phyloP scores from a whole-genome alignment of 2,797 vertebrate species.

The Lindbergichthys nudifrons region DNA sequence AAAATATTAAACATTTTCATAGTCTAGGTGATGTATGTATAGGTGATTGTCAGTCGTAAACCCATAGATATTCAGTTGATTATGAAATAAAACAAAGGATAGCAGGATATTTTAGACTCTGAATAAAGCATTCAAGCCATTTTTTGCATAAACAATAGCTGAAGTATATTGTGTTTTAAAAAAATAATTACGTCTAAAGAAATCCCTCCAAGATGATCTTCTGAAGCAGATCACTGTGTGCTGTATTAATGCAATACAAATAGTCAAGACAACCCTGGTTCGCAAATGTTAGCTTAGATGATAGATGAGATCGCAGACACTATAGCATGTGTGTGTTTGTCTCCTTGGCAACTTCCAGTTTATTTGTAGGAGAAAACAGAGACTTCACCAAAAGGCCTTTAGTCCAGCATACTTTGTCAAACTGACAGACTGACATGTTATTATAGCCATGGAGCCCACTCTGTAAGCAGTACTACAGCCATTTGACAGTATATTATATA shows the following conservation, averaged over 20 bases:
- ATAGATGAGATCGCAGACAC: slow-evolving; percentile 32
- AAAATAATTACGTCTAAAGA: not conserved
- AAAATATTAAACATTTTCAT: too few relatives aligned
- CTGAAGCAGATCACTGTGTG: not conserved
- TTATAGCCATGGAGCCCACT: slow-evolving; percentile 47
- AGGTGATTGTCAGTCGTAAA: too few relatives aligned
- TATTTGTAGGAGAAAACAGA: slow-evolving; percentile 55
- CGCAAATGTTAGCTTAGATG: slow-evolving; percentile 21
- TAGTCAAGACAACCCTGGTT: not conserved
- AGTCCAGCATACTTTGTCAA: slow-evolving; percentile 56
- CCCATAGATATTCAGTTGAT: too few relatives aligned
- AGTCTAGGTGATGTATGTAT: too few relatives aligned
- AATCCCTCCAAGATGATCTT: not conserved
- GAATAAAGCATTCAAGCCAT: too few relatives aligned
- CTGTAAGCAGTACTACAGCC: slow-evolving; percentile 28
- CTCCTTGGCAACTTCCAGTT: slow-evolving; percentile 47
- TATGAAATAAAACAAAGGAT: too few relatives aligned
- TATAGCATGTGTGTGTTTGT: slow-evolving; percentile 38
- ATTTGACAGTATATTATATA: slow-evolving; percentile 41
- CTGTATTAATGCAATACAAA: not conserved
- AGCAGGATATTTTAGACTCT: too few relatives aligned
- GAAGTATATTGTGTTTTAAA: not conserved
- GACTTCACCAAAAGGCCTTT: slow-evolving; percentile 31
- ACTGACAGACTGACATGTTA: slow-evolving; percentile 62
- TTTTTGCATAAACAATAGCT: too few relatives aligned